Evolutionary conservation across 2,113 vertebrate genomes (phyloP), one percentile per base, ranked within the genome.

Genomic region (Takifugu flavidus): DNA sequence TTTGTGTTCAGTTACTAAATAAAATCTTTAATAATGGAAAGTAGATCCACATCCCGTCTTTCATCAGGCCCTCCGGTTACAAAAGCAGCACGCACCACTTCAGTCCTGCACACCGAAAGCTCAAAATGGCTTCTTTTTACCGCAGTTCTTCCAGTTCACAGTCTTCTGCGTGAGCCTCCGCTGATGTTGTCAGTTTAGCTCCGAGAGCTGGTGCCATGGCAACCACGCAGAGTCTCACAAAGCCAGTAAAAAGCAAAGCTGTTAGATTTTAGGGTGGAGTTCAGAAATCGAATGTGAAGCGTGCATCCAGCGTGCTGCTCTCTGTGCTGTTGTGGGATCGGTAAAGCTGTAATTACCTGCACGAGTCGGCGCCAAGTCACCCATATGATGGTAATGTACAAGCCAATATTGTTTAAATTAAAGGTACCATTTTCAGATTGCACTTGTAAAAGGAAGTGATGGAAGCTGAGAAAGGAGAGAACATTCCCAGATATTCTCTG

Each of bases 131-230:
- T 54, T 49, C 15, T 34, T 50, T 47, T 6, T 59, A 39, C 44
- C 46, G 47, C 27, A 45, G 44, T n/a, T 49, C 15, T 8, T 5
- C 12, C 34, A 14, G 7, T 56, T 27, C 46, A 44, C 25, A n/a
- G 14, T 58, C 46, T 50, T 53, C 43, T 56, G 55, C 66, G 8
- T 49, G 53, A 62, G 54, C 25, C 56, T 45, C 2, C 2, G 25
- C 50, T 49, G 31, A 1, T n/a, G 57, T 27, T 55, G 39, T 62
- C 44, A 58, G 25, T 47, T 46, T 51, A 64, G 31, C 7, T 0
- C 50, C 27, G n/a, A 58, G 58, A 25, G 2, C 44, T 13, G 68
- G 29, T 56, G 59, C 69, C 51, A 72, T 60, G 64, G 63, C 70
- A 72, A 77, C 69, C 61, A 51, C 52, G 28, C 53, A n/a, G 55